Evolutionary conservation across 2,888 invertebrate species (phyloP).

Genomic region (Eucera pruinosa): DNA sequence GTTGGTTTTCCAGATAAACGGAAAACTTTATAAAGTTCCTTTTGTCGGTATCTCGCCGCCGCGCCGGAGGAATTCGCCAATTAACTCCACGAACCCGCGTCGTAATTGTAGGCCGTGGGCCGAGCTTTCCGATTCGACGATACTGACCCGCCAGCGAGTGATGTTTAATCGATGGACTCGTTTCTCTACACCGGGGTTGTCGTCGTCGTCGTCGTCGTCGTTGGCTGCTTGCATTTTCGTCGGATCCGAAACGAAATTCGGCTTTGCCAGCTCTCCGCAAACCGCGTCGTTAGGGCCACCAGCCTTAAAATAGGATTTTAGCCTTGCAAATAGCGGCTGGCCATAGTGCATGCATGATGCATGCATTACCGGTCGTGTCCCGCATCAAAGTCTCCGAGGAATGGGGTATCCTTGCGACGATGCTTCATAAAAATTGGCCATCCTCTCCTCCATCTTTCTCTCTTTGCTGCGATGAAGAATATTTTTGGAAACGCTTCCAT

Average conservation of each 20-base stretch:
- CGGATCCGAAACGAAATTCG: not conserved
- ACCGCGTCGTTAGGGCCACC: not conserved
- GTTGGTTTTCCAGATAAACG: slow-evolving; percentile 45
- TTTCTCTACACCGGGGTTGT: slow-evolving; percentile 7
- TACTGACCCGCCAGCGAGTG: slow-evolving; percentile 19
- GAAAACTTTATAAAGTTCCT: slow-evolving; percentile 67
- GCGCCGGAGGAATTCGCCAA: slow-evolving; percentile 60
- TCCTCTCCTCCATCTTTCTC: too few species aligned
- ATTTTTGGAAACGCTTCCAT: too few species aligned
- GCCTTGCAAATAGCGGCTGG: slow-evolving; percentile 26
- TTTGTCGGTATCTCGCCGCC: slow-evolving; percentile 51
- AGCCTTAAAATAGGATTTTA: slow-evolving; percentile 34
- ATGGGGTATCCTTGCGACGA: not conserved
- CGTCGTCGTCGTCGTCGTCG: not conserved
- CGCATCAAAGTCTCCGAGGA: slow-evolving; percentile 33
- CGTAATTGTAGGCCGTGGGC: slow-evolving; percentile 63
- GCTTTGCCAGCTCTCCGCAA: not conserved
- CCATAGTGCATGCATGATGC: slow-evolving; percentile 24
- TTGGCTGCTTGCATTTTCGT: not conserved
- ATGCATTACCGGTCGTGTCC: slow-evolving; percentile 13
- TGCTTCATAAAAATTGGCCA: too few species aligned
- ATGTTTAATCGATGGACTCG: slow-evolving; percentile 62
- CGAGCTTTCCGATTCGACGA: slow-evolving; percentile 55
- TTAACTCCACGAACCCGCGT: slow-evolving; percentile 63
- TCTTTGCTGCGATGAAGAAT: too few species aligned